Conservation (phyloP, 1,140 invertebrate genomes). For the Magallana angulata region DNA sequence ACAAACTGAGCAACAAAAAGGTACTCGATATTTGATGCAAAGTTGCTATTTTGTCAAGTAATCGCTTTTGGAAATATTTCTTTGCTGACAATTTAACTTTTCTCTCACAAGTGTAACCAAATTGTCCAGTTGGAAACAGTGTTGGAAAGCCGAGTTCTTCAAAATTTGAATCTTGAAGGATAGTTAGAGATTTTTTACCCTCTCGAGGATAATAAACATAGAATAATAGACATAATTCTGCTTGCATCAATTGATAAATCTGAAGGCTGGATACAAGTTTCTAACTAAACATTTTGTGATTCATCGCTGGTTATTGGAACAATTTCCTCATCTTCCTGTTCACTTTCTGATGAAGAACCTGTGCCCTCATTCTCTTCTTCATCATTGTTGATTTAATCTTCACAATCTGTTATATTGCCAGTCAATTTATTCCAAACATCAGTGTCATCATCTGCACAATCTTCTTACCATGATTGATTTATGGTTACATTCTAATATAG, state of each 20-base stretch:
- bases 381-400: slow-evolving; percentile 9
- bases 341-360: slow-evolving; percentile 35
- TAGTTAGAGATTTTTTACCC: slow-evolving; percentile 45
- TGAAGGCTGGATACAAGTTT: slow-evolving; percentile 49
- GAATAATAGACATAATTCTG: slow-evolving; percentile 45
- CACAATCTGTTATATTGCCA: background rate
- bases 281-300: slow-evolving; percentile 50
- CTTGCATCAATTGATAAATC: slow-evolving; percentile 52
- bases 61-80: slow-evolving; percentile 31
- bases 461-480: slow-evolving; percentile 35
- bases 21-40: no score
- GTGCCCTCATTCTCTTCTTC: slow-evolving; percentile 36
- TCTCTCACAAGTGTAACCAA: slow-evolving; percentile 49
- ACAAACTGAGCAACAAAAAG: no score
- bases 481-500: slow-evolving; percentile 42
- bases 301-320: slow-evolving; percentile 38
- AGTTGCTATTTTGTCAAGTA: no score
- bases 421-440: slow-evolving; percentile 49
- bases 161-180: slow-evolving; percentile 51
- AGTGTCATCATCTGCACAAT: slow-evolving; percentile 42
- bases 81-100: slow-evolving; percentile 50
- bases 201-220: slow-evolving; percentile 35
- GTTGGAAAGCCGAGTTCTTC: slow-evolving; percentile 53
- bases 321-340: slow-evolving; percentile 47
- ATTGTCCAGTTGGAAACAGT: slow-evolving; percentile 54